Base-by-base conservation (phyloP, 2,797 vertebrate species). In the Allobates femoralis region DNA sequence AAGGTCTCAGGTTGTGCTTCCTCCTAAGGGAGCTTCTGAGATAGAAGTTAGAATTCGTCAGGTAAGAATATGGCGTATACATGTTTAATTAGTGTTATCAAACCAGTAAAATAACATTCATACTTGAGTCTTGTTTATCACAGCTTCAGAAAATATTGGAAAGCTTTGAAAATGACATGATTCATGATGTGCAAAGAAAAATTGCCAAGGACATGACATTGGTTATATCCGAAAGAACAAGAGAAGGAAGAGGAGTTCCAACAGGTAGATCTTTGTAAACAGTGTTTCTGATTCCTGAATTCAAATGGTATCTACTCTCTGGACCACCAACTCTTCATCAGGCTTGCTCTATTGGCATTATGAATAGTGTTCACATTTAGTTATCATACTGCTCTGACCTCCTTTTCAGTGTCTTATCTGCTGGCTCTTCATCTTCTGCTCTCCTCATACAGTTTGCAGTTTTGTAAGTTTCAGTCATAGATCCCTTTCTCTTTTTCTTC, bases 61-160 rank as follows among this genome's bases (percentile, higher is more conserved):
- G 95, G 94, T 96, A 93, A 90, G 28, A 18, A 51, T 53, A 51
- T 64, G 19, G 32, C 14, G 87, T 41, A 78, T 34, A 83, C 34
- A 46, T 41, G n/a, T 55, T 89, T 41, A 5, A 37, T 23, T 30
- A 60, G 76, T 8, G 7, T 46, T 7, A 5, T 2, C 19, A 37
- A 41, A 75, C 28, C 28, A 28, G 41, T 76, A 30, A 30, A 55
- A 76, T 18, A 28, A 30, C 55, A 21, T 53, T 69, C 18, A 30
- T 8, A 21, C 23, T 53, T 55, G n/a, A 19, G 1, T 34, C 32
- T 77, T 56, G 5, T 78, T 62, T 6, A 46, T 60, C 19, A 19
- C 89, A 96, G 95, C 91, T 97, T 87, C 91, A 94, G 90, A 95
- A 93, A 50, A 93, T 96, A 89, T 90, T 96, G 90, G 94, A 96